A percentile compares a stretch with the other conserved stretches of the same genome.
phyloP scores from a whole-genome alignment of 2,113 vertebrate genomes.

The Leucoraja erinaceus region DNA sequence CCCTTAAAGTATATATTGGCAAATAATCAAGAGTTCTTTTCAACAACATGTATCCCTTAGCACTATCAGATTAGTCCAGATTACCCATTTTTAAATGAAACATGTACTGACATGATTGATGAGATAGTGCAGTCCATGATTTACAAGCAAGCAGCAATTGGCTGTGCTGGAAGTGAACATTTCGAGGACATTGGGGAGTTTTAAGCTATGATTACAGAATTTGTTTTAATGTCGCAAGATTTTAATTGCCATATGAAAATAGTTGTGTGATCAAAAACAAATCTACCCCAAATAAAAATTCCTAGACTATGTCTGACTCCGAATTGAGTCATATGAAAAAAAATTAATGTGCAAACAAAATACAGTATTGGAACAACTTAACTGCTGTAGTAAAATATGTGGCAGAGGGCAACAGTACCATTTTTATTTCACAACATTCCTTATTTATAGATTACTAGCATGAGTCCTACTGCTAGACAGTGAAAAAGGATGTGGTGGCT shows the following conservation, averaged over 20 bases:
- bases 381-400: background rate
- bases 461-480: too few relatives aligned
- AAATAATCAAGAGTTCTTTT: background rate
- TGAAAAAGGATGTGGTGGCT: too few relatives aligned
- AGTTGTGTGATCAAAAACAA: background rate
- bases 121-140: background rate
- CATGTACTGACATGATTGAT: background rate
- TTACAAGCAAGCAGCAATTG: background rate
- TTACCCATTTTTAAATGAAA: background rate
- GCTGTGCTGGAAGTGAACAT: background rate
- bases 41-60: background rate
- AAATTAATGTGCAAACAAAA: background rate
- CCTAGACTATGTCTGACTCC: background rate
- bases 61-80: background rate
- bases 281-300: constrained; percentile 14
- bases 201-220: background rate
- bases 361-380: background rate
- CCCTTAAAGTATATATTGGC: background rate
- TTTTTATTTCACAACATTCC: background rate
- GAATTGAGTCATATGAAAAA: background rate
- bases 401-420: background rate
- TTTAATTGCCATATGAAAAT: background rate
- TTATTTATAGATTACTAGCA: background rate
- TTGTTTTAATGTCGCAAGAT: background rate
- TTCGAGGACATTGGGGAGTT: background rate